Conservation (phyloP, 2,113 vertebrate species). For the Scomber colias region DNA sequence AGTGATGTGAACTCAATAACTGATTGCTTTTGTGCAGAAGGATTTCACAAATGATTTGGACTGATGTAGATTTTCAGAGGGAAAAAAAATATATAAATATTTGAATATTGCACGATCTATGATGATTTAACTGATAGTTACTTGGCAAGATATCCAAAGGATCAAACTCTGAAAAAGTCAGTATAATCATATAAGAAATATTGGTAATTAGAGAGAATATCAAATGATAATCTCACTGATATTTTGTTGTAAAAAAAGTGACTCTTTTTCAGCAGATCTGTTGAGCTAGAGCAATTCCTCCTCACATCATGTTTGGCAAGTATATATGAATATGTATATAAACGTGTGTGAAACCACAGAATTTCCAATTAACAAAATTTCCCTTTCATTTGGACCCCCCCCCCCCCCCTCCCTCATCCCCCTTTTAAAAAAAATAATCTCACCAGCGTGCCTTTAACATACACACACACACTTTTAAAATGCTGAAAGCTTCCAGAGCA, state of each 20-base stretch:
- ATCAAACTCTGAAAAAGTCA: constrained; percentile 13
- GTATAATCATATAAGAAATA: not conserved
- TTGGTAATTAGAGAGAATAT: no score
- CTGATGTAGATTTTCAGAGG: not conserved
- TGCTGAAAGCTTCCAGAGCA: constrained; percentile 62
- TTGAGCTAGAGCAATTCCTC: constrained; percentile 69
- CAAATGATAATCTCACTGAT: constrained; percentile 14
- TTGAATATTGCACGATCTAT: not conserved
- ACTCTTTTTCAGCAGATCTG: constrained; percentile 78
- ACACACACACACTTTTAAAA: constrained; percentile 52
- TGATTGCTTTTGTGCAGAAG: constrained; percentile 13
- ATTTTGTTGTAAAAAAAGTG: constrained; percentile 37
- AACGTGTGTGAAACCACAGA: constrained; percentile 47
- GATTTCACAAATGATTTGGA: constrained; percentile 7
- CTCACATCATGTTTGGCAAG: constrained; percentile 76
- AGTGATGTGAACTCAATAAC: not conserved
- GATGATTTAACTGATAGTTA: not conserved
- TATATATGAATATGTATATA: constrained; percentile 49
- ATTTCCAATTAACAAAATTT: constrained; percentile 69
- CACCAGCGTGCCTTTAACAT: constrained; percentile 71
- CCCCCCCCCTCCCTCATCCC: not conserved
- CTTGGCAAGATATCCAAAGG: not conserved
- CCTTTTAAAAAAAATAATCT: constrained; percentile 51
- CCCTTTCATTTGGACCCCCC: constrained; percentile 44
- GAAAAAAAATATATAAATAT: not conserved